Conservation (phyloP, 2,113 vertebrate species). For the Rhabdomys dilectus region DNA sequence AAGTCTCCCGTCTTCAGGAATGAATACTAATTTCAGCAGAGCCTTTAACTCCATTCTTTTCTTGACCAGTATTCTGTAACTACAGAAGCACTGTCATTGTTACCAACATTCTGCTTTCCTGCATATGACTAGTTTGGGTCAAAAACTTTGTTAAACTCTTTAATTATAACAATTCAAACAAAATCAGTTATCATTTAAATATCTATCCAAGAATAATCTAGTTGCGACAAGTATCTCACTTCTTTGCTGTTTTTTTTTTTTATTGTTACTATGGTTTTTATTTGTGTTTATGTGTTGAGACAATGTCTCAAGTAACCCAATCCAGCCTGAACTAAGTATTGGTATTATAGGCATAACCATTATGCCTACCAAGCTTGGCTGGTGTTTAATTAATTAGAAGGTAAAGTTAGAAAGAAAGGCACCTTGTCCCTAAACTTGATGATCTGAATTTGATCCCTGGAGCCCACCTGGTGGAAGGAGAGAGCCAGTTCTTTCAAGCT, state of each 20-base stretch:
- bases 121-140: background rate
- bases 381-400: background rate
- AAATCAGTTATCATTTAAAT: conserved; percentile 37
- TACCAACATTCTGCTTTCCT: background rate
- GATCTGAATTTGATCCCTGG: background rate
- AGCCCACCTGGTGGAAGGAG: background rate
- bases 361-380: background rate
- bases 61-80: background rate
- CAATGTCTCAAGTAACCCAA: background rate
- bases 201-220: background rate
- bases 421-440: background rate
- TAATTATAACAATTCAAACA: conserved; percentile 15
- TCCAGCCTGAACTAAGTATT: background rate
- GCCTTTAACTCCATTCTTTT: background rate
- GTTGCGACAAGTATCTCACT: background rate
- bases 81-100: background rate
- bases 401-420: background rate
- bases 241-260: background rate
- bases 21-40: background rate
- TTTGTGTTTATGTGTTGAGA: background rate
- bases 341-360: background rate
- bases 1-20: conserved; percentile 17
- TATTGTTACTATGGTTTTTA: background rate
- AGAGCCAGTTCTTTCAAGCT: background rate
- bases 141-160: background rate